phyloP scores from a whole-genome alignment of 2,888 invertebrate species.

The Operophtera brumata region DNA sequence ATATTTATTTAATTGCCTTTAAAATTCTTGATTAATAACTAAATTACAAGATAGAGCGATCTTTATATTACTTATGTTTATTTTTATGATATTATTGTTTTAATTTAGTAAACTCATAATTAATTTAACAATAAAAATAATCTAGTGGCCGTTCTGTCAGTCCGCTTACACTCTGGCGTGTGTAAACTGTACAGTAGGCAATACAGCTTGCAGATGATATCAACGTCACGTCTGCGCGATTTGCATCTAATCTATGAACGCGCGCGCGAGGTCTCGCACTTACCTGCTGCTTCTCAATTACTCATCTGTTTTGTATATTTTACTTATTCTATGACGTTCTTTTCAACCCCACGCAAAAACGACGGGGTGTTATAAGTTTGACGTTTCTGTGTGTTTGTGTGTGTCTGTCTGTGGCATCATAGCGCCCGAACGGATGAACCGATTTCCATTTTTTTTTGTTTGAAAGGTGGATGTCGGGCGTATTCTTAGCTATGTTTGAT shows the following conservation, averaged over 20 bases:
- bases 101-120: neutral
- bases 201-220: constrained; percentile 28
- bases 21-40: constrained; percentile 1
- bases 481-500: too few relatives aligned
- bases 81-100: constrained; percentile 2
- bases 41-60: constrained; percentile 5
- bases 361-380: too few relatives aligned
- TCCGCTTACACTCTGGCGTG: constrained; percentile 16
- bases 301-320: constrained; percentile 25
- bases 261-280: constrained; percentile 25
- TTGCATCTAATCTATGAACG: constrained; percentile 35
- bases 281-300: constrained; percentile 30
- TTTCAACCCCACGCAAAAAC: too few relatives aligned
- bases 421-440: too few relatives aligned
- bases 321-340: neutral
- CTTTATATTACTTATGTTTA: constrained; percentile 3
- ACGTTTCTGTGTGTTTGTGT: too few relatives aligned
- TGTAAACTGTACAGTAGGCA: constrained; percentile 15
- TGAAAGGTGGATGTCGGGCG: too few relatives aligned
- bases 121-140: neutral
- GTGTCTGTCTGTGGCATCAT: too few relatives aligned
- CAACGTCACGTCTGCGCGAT: constrained; percentile 36
- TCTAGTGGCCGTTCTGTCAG: neutral
- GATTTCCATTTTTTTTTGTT: too few relatives aligned
- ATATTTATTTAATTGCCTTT: constrained; percentile 8